Percentiles rank a stretch among this genome's conserved stretches.
These are phyloP conservation scores for Orthonyx spaldingii DNA, from an alignment of 2,113 vertebrate genomes.

Conservation along the genomic window DNA sequence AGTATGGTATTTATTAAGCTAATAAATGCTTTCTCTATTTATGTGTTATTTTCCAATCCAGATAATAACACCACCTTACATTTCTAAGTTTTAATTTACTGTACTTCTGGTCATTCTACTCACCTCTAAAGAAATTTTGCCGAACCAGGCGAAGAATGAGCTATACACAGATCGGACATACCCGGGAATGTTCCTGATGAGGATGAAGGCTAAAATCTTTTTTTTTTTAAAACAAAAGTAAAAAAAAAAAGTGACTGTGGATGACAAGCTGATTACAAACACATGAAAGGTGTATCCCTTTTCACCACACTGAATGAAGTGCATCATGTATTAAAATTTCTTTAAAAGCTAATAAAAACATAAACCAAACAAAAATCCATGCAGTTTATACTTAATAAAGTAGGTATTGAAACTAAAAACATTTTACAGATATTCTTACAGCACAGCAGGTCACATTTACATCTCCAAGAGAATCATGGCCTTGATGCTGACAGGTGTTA, in stretches of 20 bases:
- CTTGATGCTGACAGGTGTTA: background rate
- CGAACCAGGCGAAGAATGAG: conserved; percentile 98
- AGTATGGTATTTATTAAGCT: background rate
- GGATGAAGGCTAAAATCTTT: conserved; percentile 93
- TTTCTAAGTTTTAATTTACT: background rate
- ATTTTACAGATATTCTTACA: background rate
- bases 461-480: background rate
- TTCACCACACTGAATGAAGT: background rate
- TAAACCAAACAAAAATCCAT: background rate
- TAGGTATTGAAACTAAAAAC: background rate
- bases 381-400: background rate
- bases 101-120: conserved; percentile 23
- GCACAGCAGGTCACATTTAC: background rate
- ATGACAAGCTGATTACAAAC: background rate
- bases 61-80: background rate
- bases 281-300: background rate
- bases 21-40: background rate
- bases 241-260: background rate
- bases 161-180: conserved; percentile 92
- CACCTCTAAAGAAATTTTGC: conserved; percentile 96
- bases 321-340: background rate
- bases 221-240: background rate
- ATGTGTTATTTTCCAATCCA: background rate
- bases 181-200: conserved; percentile 96
- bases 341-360: background rate